Evolutionary conservation across 2,888 invertebrate genomes (phyloP).

Genomic region (Timema cristinae): DNA sequence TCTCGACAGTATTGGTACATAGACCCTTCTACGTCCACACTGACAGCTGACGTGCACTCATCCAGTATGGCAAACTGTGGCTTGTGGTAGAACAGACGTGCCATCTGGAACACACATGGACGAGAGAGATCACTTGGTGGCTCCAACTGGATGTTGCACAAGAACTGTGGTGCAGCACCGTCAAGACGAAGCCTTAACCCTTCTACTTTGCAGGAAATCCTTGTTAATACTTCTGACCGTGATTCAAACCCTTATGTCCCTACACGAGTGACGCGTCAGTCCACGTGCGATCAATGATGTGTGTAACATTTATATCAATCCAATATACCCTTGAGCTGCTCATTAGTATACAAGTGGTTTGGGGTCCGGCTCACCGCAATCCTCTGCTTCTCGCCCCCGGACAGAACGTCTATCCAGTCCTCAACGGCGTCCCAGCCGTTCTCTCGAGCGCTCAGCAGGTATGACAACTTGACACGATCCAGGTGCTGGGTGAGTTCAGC

Average conservation of each 20-base stretch:
- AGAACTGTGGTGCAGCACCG: too few species aligned
- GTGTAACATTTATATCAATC: too few species aligned
- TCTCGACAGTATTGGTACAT: slow-evolving; percentile 94
- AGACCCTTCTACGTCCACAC: slow-evolving; percentile 95
- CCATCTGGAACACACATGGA: slow-evolving; percentile 70
- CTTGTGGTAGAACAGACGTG: slow-evolving; percentile 91
- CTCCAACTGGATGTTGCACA: too few species aligned
- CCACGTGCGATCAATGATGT: too few species aligned
- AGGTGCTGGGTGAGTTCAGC: slow-evolving; percentile 70
- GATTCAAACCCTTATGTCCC: too few species aligned
- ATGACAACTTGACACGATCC: slow-evolving; percentile 77
- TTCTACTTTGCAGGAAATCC: too few species aligned
- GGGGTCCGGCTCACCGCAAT: slow-evolving; percentile 65
- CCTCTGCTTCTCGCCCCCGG: slow-evolving; percentile 97
- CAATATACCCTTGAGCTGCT: too few species aligned
- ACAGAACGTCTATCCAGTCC: slow-evolving; percentile 98
- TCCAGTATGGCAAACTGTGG: slow-evolving; percentile 99
- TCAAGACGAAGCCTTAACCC: too few species aligned
- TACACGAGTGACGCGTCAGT: too few species aligned
- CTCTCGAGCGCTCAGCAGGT: slow-evolving; percentile 75
- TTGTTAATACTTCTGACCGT: too few species aligned
- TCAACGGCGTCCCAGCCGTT: slow-evolving; percentile 88
- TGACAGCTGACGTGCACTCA: slow-evolving; percentile 98
- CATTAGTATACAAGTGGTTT: neutral
- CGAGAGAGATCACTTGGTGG: too few species aligned